Evolutionary conservation across 2,888 invertebrate genomes (phyloP), one percentile per base, ranked within the genome.

Genomic region (Cerceris ruficornis): DNA sequence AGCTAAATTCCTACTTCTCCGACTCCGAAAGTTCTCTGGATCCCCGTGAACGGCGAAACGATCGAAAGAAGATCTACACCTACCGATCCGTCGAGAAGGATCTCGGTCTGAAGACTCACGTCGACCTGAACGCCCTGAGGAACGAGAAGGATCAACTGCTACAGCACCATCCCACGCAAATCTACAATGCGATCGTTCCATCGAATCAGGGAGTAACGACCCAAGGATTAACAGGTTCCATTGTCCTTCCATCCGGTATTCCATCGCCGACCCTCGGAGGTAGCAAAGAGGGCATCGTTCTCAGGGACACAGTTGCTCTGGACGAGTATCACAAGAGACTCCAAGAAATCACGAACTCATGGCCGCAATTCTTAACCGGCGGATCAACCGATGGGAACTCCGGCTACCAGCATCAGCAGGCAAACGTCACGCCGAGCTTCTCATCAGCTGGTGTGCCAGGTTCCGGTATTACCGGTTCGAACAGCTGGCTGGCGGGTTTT

Each of bases 251-350:
- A 1, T 7, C 62, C 0, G 69, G 84, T 4, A 69, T 85, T 6
- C 78, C 85, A 0, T 5, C 82, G 6, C 71, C 84, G 2, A 84
- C 83, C 5, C 77, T 84, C n/a, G 84, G 77, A 8, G 81, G 78
- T 13, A 86, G 80, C 57, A 87, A 86, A 14, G 84, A 78, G 0
- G 87, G 86, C 0, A 80, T 90, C 17, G 86, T 92, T 1, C 68
- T 91, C 0, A 86, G 87, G 0, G 92, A 91, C 54, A 88, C 83
- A 14, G 67, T 92, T 0, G 71, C 86, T 1, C 57, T 91, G 15
- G 90, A 88, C 39, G 90, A 91, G 7, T 92, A 91, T 52, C 87
- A 90, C 6, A 86, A 81, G 55, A 89, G 87, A 60, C 65, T 92
- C 2, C 82, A 87, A 2, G 90, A 90, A 7, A 84, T 92, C n/a